phyloP scores from a whole-genome alignment of 2,113 vertebrate species.

The Rhadina sibilatrix region DNA sequence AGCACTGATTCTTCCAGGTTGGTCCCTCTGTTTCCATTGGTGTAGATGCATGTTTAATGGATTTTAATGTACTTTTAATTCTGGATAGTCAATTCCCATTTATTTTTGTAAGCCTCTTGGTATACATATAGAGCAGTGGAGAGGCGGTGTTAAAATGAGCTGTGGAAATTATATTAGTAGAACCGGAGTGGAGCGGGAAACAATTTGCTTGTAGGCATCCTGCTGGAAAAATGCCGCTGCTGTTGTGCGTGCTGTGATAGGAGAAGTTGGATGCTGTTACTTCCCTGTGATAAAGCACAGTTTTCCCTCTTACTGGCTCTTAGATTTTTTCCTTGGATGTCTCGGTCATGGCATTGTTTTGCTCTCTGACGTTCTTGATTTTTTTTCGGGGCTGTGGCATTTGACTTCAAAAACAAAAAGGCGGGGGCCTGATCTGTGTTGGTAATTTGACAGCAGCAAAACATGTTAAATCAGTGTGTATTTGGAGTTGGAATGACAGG shows the following conservation, averaged over 20 bases:
- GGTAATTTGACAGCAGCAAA: not conserved
- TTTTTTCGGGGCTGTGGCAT: not conserved
- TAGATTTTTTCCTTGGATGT: not conserved
- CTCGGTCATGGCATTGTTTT: not conserved
- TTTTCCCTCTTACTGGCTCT: not conserved
- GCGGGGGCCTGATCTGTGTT: not conserved
- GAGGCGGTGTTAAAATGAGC: not conserved
- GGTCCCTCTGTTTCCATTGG: not conserved
- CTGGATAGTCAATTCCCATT: not conserved
- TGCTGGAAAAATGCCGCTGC: not conserved
- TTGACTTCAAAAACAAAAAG: not conserved
- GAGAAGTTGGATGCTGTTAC: not conserved
- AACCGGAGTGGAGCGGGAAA: not conserved
- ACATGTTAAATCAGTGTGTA: not conserved
- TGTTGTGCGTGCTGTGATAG: not conserved
- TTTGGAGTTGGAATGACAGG: not conserved
- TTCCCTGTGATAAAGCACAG: not conserved
- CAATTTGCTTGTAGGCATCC: not conserved
- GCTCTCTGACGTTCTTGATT: not conserved
- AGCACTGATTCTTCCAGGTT: not conserved
- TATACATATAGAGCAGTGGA: rapidly evolving
- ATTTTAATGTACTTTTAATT: not conserved
- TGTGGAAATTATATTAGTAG: not conserved
- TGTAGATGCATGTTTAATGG: not conserved
- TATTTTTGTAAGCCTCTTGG: not conserved